Conservation (phyloP, 2,888 invertebrate genomes). For the Lasioglossum figueresi region DNA sequence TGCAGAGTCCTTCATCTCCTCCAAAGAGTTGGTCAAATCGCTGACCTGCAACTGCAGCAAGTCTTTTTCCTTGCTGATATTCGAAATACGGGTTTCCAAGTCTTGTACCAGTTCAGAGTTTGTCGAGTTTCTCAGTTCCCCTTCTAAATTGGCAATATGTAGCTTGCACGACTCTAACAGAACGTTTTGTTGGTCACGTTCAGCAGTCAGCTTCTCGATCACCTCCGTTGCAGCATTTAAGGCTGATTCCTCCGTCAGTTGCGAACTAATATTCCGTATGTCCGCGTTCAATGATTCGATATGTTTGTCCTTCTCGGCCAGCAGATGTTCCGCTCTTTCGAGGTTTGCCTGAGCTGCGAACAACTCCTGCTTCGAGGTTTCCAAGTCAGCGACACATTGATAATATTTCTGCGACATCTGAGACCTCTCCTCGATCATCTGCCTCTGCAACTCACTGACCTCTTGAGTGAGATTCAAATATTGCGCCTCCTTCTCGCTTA, state of each 20-base stretch:
- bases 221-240: conserved; percentile 26
- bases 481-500: conserved; percentile 67
- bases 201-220: conserved; percentile 44
- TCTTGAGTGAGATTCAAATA: conserved; percentile 62
- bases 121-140: conserved; percentile 59
- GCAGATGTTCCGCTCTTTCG: conserved; percentile 35
- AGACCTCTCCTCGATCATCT: conserved; percentile 53
- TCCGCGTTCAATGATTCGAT: conserved; percentile 63
- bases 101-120: conserved; percentile 68
- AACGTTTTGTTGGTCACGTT: conserved; percentile 64
- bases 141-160: conserved; percentile 68
- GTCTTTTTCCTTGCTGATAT: conserved; percentile 69
- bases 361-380: conserved; percentile 42
- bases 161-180: conserved; percentile 63
- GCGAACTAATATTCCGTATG: conserved; percentile 45
- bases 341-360: conserved; percentile 49
- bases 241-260: conserved; percentile 63
- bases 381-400: conserved; percentile 39
- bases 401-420: conserved; percentile 43
- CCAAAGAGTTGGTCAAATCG: conserved; percentile 69
- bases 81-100: conserved; percentile 64
- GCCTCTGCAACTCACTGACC: conserved; percentile 49
- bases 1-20: conserved; percentile 63
- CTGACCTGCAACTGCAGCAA: conserved; percentile 74
- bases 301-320: conserved; percentile 57